Evolutionary conservation across 2,888 invertebrate species (phyloP).

Genomic region (Thera britannica): DNA sequence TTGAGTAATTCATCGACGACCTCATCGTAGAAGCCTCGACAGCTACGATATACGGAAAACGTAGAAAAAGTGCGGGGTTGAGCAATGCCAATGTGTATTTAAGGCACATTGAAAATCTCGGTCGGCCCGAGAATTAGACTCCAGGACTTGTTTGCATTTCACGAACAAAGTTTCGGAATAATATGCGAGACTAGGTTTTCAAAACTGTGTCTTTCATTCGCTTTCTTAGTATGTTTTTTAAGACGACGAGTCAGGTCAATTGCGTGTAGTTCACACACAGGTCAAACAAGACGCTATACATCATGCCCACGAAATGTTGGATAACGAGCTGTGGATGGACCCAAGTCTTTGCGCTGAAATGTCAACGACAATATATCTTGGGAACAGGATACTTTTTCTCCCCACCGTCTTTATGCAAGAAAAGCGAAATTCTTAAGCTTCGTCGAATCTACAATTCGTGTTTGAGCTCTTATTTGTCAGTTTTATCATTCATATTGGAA

Average conservation of each 20-base stretch:
- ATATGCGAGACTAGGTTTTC: too few species aligned
- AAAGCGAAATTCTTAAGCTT: slow-evolving; percentile 18
- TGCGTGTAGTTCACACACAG: neutral
- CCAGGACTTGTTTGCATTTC: slow-evolving; percentile 9
- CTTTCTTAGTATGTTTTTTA: too few species aligned
- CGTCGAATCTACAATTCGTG: slow-evolving; percentile 2
- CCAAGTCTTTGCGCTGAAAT: slow-evolving; percentile 37
- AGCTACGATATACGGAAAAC: too few species aligned
- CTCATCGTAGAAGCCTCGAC: too few species aligned
- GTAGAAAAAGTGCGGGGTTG: too few species aligned
- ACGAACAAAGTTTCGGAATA: neutral
- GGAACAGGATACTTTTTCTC: slow-evolving; percentile 30
- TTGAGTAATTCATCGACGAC: too few species aligned
- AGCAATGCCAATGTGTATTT: too few species aligned
- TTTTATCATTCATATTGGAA: slow-evolving; percentile 19
- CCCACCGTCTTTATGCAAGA: slow-evolving; percentile 3
- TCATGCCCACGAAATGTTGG: slow-evolving; percentile 39
- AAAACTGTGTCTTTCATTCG: too few species aligned
- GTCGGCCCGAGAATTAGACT: too few species aligned
- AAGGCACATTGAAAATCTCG: too few species aligned
- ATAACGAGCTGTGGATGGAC: slow-evolving; percentile 21
- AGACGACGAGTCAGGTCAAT: neutral
- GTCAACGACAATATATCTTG: slow-evolving; percentile 37
- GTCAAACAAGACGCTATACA: slow-evolving; percentile 26
- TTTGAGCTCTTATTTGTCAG: slow-evolving; percentile 34